Evolutionary conservation across 2,888 invertebrate genomes (phyloP).

Genomic region (Drosophila antonietae): DNA sequence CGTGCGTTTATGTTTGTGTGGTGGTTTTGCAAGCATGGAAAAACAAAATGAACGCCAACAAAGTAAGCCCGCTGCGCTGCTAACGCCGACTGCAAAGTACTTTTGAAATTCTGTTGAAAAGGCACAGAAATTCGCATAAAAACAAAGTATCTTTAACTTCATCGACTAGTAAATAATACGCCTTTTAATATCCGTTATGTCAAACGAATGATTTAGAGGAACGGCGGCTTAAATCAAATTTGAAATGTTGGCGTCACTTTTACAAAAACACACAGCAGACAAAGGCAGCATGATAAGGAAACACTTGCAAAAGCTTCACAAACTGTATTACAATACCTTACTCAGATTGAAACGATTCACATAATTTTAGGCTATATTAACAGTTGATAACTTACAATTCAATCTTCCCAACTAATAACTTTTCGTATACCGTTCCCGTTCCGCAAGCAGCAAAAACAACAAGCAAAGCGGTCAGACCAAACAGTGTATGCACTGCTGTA

Average conservation of each 20-base stretch:
- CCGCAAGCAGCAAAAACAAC: conserved; percentile 54
- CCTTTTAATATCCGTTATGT: background rate
- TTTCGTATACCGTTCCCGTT: conserved; percentile 32
- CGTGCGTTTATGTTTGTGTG: conserved; percentile 38
- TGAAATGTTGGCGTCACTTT: conserved; percentile 71
- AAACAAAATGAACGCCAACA: conserved; percentile 82
- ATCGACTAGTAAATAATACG: conserved; percentile 2
- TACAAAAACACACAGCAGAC: conserved; percentile 36
- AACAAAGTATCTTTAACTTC: background rate
- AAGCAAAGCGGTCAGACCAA: conserved; percentile 30
- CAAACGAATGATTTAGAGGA: conserved; percentile 21
- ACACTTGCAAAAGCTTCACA: background rate
- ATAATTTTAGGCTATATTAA: background rate
- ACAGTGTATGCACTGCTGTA: conserved; percentile 47
- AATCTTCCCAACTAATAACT: conserved; percentile 29
- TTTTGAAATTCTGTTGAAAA: conserved; percentile 26
- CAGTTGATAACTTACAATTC: conserved; percentile 43
- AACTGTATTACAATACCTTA: background rate
- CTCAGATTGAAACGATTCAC: background rate
- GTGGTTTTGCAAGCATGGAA: conserved; percentile 76
- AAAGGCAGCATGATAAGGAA: conserved; percentile 24
- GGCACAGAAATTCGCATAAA: background rate
- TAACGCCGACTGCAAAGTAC: conserved; percentile 52
- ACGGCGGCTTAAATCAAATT: conserved; percentile 45
- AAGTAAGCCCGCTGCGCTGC: conserved; percentile 50